Percentiles rank a stretch among this genome's conserved stretches.
phyloP scores from a whole-genome alignment of 2,888 invertebrate species.

The Ischnura elegans region DNA sequence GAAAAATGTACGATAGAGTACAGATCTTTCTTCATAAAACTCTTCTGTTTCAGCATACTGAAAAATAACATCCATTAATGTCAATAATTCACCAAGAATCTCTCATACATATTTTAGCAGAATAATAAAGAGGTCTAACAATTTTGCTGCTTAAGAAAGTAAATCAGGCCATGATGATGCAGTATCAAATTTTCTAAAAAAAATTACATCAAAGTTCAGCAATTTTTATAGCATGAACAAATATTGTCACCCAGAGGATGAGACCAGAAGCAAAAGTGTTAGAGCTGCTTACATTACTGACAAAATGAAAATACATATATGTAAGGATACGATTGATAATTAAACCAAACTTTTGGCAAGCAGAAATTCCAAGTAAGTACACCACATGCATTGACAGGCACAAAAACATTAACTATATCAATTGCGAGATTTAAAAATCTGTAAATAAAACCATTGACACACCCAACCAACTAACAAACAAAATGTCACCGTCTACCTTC shows the following conservation, averaged over 20 bases:
- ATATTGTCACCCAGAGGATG: too few species aligned
- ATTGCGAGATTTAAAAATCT: not conserved
- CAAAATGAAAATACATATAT: not conserved
- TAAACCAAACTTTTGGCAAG: not conserved
- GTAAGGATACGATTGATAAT: not conserved
- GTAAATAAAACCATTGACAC: not conserved
- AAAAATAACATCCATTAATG: slow-evolving; percentile 74
- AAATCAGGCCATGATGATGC: not conserved
- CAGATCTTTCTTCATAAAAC: slow-evolving; percentile 85
- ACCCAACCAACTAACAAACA: not conserved
- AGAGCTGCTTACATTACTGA: not conserved
- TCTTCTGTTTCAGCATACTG: slow-evolving; percentile 91
- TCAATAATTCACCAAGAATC: not conserved
- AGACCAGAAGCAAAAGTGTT: not conserved
- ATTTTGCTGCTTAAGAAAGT: not conserved
- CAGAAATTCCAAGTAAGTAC: not conserved
- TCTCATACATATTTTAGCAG: not conserved
- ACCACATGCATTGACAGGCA: not conserved
- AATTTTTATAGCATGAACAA: too few species aligned
- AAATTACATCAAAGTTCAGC: not conserved
- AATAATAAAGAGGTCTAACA: not conserved
- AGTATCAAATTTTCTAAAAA: not conserved
- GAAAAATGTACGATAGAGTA: slow-evolving; percentile 90
- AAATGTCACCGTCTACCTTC: slow-evolving; percentile 81
- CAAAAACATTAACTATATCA: not conserved